Evolutionary conservation across 2,113 vertebrate species (phyloP), one percentile per base, ranked within the genome.

Genomic region (Empidonax alnorum): DNA sequence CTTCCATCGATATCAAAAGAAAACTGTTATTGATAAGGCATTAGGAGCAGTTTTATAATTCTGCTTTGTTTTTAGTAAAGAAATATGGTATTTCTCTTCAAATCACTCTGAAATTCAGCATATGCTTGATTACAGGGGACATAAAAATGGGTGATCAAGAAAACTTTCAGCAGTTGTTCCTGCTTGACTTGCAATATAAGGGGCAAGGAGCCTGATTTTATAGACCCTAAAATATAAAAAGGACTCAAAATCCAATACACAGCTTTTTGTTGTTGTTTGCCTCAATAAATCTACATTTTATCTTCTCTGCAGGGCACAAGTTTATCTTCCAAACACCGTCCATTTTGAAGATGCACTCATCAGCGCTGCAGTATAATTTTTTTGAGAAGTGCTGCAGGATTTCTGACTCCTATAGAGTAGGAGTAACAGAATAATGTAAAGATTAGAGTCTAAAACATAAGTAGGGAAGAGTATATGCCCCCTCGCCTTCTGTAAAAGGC

Each of bases 221-320:
- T 85, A 90, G 86, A 53, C 65, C 44, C 41, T 89, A 92, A 89
- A 87, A 94, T 90, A 93, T 62, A 94, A 86, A 74, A 65, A 93
- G 73, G 56, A 78, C 83, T 90, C 74, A 86, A 96, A 96, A 93
- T 58, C 31, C 85, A 92, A 94, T 96, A 90, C 68, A 92, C 41
- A 92, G 49, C 33, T 90, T 95, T 94, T 90, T 92, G 85, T 95
- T 95, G 46, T 91, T 84, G 69, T 94, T 97, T 88, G 79, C 76
- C 68, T 95, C 96, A 72, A 93, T 94, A 96, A 93, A 96, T 92
- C 92, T 93, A 88, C 85, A 93, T 96, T 97, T 96, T 93, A 89
- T 95, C 85, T 84, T 86, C 92, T 96, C 93, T 86, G 73, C 85
- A 89, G 90, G 94, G 88, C 80, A 78, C 56, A 69, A 79, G 90